phyloP scores from a whole-genome alignment of 2,113 vertebrate species.

The Columbina picui region DNA sequence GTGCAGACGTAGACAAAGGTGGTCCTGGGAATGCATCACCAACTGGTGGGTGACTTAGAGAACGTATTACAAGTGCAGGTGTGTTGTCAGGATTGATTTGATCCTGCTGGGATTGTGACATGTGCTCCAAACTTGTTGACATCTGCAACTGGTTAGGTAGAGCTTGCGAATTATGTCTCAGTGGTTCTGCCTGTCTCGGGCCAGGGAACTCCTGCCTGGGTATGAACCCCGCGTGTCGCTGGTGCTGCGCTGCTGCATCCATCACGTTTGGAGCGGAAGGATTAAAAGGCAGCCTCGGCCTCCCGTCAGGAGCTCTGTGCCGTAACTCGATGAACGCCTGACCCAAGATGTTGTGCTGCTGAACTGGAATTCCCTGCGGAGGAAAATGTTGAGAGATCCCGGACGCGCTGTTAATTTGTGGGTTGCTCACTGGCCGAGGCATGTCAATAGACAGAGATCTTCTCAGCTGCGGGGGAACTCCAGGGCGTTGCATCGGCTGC shows the following conservation, averaged over 20 bases:
- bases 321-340: conserved; percentile 94
- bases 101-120: conserved; percentile 76
- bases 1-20: conserved; percentile 66
- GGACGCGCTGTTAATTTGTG: conserved; percentile 57
- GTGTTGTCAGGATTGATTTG: conserved; percentile 71
- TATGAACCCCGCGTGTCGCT: conserved; percentile 73
- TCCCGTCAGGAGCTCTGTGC: conserved; percentile 85
- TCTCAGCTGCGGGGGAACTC: conserved; percentile 82
- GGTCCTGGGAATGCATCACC: conserved; percentile 79
- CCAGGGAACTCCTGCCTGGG: conserved; percentile 78
- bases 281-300: conserved; percentile 82
- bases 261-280: conserved; percentile 61
- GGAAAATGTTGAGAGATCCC: conserved; percentile 85
- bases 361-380: conserved; percentile 81
- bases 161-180: conserved; percentile 70
- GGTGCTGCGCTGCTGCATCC: conserved; percentile 76
- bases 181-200: conserved; percentile 68
- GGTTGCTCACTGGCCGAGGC: conserved; percentile 69
- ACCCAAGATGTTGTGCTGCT: conserved; percentile 91
- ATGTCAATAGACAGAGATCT: conserved; percentile 82
- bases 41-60: conserved; percentile 83
- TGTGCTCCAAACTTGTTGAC: conserved; percentile 81
- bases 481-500: conserved; percentile 77
- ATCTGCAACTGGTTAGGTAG: conserved; percentile 73
- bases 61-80: conserved; percentile 78